Base-by-base conservation (phyloP, 2,797 vertebrate species). In the Moxostoma hubbsi region DNA sequence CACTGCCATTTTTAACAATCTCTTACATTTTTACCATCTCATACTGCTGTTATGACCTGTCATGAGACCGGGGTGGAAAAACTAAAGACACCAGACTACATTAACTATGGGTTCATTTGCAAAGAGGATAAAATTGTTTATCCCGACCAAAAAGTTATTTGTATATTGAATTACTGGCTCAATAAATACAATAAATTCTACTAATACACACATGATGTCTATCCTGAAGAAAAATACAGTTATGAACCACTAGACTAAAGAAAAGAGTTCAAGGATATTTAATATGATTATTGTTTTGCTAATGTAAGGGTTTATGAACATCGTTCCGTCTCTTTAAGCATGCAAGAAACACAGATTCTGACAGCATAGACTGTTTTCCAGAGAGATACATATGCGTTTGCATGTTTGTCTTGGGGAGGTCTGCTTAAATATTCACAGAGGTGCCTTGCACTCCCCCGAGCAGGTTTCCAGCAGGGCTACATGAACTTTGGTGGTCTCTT, bases 401-500 rank as follows among this genome's bases (percentile, higher is more conserved):
- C 54, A 9, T 77, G 57, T 64, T 70, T 77, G 79, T 59, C 51
- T 70, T 51, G 24, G 63, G 71, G 75, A 61, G 70, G 51, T 69
- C 77, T 59, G 77, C 73, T 82, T 73, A 64, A 73, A 82, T 64
- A 81, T 65, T 79, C 59, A 73, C 75, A 63, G 64, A 58, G 75
- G 72, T 46, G 65, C 75, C 16, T 15, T 75, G 24, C 62, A 7
- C 49, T 70, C 63, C 70, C 55, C 18, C 16, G 36, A 77, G 69
- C 47, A 72, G 70, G 47, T 65, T 62, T 64, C 51, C 71, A 75
- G 55, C 43, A 1, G 77, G 81, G 77, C 71, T 62, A 7, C 68
- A 36, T 82, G 36, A 74, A 69, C 63, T 73, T 46, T 73, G 79
- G 72, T 81, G 81, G 84, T 85, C 75, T 71, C 75, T 86, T 75